Evolutionary conservation across 2,797 vertebrate genomes (phyloP).

Genomic region (Intellagama lesueurii): DNA sequence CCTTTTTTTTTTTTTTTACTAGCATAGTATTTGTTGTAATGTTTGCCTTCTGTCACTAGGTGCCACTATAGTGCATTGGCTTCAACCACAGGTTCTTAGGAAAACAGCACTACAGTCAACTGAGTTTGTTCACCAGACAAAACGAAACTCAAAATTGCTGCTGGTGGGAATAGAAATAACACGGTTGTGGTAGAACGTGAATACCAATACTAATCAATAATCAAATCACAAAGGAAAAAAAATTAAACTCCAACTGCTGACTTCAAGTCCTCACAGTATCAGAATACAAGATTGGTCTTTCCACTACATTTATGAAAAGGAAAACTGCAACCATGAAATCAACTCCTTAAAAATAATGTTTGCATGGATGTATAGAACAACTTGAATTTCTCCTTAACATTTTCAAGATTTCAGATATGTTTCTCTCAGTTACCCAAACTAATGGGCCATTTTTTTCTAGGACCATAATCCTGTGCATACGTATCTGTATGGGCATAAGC

Average conservation of each 20-base stretch:
- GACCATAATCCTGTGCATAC: neutral
- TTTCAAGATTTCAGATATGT: conserved; percentile 25
- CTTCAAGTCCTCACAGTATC: neutral
- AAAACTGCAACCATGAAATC: neutral
- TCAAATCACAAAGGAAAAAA: neutral
- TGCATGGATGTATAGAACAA: neutral
- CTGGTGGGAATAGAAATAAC: neutral
- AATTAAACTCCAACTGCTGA: too few relatives aligned
- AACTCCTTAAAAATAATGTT: neutral
- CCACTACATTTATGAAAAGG: neutral
- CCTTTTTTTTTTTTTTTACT: too few relatives aligned
- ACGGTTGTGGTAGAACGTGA: neutral
- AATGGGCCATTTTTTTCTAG: conserved; percentile 5
- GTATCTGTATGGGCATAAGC: neutral
- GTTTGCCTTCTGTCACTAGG: neutral
- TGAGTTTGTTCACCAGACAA: neutral
- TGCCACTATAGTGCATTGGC: neutral
- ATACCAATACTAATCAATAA: neutral
- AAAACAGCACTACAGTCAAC: neutral
- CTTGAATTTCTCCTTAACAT: neutral
- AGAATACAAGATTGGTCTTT: accelerated
- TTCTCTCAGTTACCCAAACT: conserved; percentile 21
- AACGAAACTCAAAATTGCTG: neutral
- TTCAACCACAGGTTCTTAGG: neutral
- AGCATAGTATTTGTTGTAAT: neutral